Percentiles rank a stretch among this genome's conserved stretches.
These are phyloP conservation scores for Cossypha heuglini DNA, from an alignment of 2,797 vertebrate genomes.

Conservation along the genomic window DNA sequence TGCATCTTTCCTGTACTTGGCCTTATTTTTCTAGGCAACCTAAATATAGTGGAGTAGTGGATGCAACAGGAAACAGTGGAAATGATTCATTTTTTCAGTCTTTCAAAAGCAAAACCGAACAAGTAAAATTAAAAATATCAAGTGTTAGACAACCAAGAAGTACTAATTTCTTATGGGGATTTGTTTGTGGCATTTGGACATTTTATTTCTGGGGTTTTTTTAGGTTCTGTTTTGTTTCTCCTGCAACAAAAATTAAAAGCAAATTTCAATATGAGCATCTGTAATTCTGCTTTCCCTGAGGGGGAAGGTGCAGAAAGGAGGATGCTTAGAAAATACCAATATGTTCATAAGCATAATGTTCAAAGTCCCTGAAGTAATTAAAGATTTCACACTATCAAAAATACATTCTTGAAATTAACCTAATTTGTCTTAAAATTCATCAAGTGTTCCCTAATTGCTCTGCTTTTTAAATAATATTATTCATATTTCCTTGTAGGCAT, in stretches of 20 bases:
- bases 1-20: not conserved
- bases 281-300: not conserved
- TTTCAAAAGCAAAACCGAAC: not conserved
- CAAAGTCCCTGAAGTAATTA: not conserved
- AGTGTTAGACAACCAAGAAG: not conserved
- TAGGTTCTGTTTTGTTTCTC: not conserved
- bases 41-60: not conserved
- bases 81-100: not conserved
- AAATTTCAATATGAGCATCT: not conserved
- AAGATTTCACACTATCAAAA: not conserved
- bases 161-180: not conserved
- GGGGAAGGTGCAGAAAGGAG: not conserved
- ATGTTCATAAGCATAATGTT: not conserved
- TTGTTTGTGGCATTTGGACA: not conserved
- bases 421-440: not conserved
- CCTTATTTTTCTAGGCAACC: not conserved
- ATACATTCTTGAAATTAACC: not conserved
- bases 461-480: not conserved
- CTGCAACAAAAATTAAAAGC: not conserved
- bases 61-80: not conserved
- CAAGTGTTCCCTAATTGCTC: not conserved
- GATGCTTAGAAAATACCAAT: not conserved
- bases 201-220: not conserved
- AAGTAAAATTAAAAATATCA: not conserved
- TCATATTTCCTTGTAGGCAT: not conserved